phyloP scores from a whole-genome alignment of 2,888 invertebrate species.

The Eremobia ochroleuca region DNA sequence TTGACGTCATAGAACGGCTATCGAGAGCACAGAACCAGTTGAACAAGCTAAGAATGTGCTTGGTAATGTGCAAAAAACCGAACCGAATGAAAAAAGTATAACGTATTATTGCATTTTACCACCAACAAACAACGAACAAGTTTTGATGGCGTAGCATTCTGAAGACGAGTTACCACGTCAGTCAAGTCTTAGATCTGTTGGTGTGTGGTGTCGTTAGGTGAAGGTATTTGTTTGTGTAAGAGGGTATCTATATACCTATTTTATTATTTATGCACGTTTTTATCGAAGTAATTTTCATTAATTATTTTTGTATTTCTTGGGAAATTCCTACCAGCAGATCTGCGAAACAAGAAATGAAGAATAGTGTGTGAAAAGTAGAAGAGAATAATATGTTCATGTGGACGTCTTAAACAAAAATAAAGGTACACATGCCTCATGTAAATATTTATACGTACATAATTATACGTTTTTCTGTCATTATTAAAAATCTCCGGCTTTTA shows the following conservation, averaged over 20 bases:
- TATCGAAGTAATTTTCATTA: neutral
- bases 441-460: neutral
- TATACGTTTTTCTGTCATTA: neutral
- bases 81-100: neutral
- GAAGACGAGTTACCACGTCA: neutral
- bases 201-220: neutral
- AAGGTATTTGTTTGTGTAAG: neutral
- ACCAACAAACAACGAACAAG: neutral
- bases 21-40: constrained; percentile 43
- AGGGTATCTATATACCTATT: neutral
- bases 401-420: neutral
- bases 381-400: neutral
- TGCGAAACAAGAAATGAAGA: neutral
- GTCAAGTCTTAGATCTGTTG: neutral
- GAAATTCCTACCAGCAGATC: neutral
- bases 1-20: constrained; percentile 46
- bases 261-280: neutral
- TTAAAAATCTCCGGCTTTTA: neutral
- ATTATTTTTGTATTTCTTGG: neutral
- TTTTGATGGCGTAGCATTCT: neutral
- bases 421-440: neutral
- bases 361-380: neutral
- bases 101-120: constrained; percentile 28
- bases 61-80: constrained; percentile 19
- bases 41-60: constrained; percentile 10